Base-by-base conservation (phyloP, 2,797 vertebrate species). In the Falco biarmicus region DNA sequence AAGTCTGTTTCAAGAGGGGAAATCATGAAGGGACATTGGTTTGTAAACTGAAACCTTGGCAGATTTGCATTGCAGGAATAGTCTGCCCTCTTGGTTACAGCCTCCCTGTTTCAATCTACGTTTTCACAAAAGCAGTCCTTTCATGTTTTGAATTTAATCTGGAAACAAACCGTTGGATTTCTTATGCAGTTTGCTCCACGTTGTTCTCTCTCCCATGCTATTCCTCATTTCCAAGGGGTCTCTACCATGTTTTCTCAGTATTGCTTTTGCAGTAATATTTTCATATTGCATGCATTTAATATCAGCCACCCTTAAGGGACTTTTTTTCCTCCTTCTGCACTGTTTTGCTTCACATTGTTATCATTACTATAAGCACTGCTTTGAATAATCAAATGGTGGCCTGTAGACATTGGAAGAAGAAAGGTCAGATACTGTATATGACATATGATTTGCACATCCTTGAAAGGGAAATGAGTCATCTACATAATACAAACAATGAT, bases 391-490 rank as follows among this genome's bases (percentile, higher is more conserved):
- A 97, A 89, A 89, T 47, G 34, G 77, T 88, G 84, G 84, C 91
- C 97, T 97, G 87, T 34, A 80, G 96, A 96, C 73, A 73, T 91
- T 89, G 95, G 89, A 89, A 96, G 89, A 93, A 68, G 89, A 92
- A 91, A 96, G 96, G 97, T 95, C 96, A 96, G 91, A 97, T 97
- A 95, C 95, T 97, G 97, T 96, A 94, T 97, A 97, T 97, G 97
- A 97, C 96, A 98, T 94, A 96, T 96, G 95, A 97, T 97, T 97
- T 98, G 96, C 97, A 96, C 94, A 95, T 93, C 92, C 94, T 95
- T 69, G 77, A 66, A 97, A 97, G 97, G 98, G 98, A 98, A 98
- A 96, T 98, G 98, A 98, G 96, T 98, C 98, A 98, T 95, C 92
- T 74, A 79, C 80, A 93, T 95, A 97, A 97, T 83, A 97, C 96